Percentiles rank a stretch among this genome's conserved stretches.
Evolutionary conservation across 2,888 invertebrate genomes (phyloP).

Genomic region (Drosophila cracens): DNA sequence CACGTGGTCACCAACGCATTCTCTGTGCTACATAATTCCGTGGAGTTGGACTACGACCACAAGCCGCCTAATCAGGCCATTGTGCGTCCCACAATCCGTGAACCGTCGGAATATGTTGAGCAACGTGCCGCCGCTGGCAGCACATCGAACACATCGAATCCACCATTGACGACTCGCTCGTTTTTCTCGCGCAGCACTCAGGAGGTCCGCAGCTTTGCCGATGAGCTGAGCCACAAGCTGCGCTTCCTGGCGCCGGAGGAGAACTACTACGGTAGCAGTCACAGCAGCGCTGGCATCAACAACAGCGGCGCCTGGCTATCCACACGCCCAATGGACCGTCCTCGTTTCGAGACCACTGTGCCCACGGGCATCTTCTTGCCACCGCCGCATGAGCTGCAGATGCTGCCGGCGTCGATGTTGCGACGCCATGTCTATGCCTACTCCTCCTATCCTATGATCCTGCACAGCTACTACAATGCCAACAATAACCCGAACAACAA

Average conservation of each 20-base stretch:
- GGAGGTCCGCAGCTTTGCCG: conserved; percentile 87
- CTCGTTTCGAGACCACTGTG: conserved; percentile 92
- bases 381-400: conserved; percentile 88
- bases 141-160: conserved; percentile 23
- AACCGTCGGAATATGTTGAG: conserved; percentile 45
- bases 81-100: conserved; percentile 86
- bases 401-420: conserved; percentile 75
- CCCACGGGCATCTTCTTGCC: conserved; percentile 91
- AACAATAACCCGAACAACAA: conserved; percentile 40
- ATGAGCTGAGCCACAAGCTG: conserved; percentile 90
- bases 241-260: conserved; percentile 87
- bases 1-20: conserved; percentile 76
- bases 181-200: conserved; percentile 73
- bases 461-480: conserved; percentile 65
- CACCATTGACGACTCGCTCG: conserved; percentile 85
- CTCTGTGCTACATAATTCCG: conserved; percentile 66
- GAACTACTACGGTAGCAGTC: conserved; percentile 59
- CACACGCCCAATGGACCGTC: conserved; percentile 83
- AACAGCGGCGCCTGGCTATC: conserved; percentile 46
- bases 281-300: conserved; percentile 36
- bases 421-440: conserved; percentile 88
- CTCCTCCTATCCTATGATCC: conserved; percentile 87
- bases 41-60: conserved; percentile 54
- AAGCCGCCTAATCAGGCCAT: conserved; percentile 87
- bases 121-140: conserved; percentile 44